phyloP scores from a whole-genome alignment of 2,113 vertebrate species.

The Ctenodactylus gundi region DNA sequence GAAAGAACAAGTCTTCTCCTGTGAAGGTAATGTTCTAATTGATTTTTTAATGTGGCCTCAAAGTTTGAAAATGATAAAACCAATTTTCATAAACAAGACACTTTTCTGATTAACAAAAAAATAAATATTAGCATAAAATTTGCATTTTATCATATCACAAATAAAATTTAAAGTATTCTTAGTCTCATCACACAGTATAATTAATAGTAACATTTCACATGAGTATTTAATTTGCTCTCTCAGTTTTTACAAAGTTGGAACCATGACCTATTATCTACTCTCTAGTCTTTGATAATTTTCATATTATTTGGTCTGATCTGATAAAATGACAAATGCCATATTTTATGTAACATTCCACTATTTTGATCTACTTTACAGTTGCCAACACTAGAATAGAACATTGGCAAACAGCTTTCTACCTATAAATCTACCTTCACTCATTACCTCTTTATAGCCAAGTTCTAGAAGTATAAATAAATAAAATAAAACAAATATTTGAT shows the following conservation, averaged over 20 bases:
- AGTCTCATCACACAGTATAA: background rate
- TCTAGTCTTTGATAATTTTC: constrained; percentile 8
- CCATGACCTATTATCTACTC: background rate
- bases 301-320: background rate
- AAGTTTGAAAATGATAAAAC: background rate
- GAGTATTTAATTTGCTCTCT: background rate
- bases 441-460: background rate
- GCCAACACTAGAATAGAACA: background rate
- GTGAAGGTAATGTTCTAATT: background rate
- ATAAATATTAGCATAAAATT: background rate
- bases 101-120: constrained; percentile 1
- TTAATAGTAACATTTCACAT: background rate
- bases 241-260: background rate
- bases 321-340: background rate
- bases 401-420: background rate
- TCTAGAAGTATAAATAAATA: constrained; percentile 22
- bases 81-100: background rate
- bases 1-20: background rate
- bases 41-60: background rate
- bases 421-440: background rate
- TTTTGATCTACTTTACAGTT: background rate
- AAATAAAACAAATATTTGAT: constrained; percentile 32
- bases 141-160: background rate
- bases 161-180: background rate
- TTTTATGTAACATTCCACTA: background rate